Conservation (phyloP, 35 echinoderm and acorn worm species). For the Hemicentrotus pulcherrimus region DNA sequence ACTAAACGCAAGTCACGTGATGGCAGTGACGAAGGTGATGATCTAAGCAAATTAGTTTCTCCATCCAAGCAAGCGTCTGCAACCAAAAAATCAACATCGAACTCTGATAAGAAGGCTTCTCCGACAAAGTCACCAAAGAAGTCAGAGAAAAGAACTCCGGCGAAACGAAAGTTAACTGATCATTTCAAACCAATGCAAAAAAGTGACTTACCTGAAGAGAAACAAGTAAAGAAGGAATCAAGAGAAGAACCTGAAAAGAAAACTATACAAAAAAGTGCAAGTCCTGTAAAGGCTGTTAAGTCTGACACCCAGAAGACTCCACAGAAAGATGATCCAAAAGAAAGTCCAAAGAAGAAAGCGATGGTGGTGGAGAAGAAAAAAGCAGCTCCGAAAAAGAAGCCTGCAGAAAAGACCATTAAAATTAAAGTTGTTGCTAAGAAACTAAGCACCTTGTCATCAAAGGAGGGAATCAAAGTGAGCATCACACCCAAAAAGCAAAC, state of each 20-base stretch:
- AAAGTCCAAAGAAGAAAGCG: constrained; percentile 6
- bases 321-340: background rate
- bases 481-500: background rate
- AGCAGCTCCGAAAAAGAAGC: background rate
- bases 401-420: constrained; percentile 37
- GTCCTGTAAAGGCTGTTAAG: constrained; percentile 49
- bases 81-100: background rate
- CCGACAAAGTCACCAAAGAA: constrained; percentile 27
- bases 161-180: constrained; percentile 66
- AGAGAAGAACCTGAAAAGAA: background rate
- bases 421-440: constrained; percentile 24
- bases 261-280: constrained; percentile 15
- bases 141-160: constrained; percentile 33
- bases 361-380: constrained; percentile 19
- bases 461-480: background rate
- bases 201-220: background rate
- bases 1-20: constrained; percentile 22
- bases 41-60: constrained; percentile 21
- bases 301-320: background rate
- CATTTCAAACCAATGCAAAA: constrained; percentile 54
- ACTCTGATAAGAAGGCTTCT: background rate
- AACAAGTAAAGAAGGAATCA: background rate
- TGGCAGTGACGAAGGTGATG: constrained; percentile 21
- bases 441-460: background rate
- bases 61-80: background rate